Percentiles rank a stretch among this genome's conserved stretches.
Conservation (phyloP, 2,797 vertebrate genomes). For the Enteromius fasciolatus region DNA sequence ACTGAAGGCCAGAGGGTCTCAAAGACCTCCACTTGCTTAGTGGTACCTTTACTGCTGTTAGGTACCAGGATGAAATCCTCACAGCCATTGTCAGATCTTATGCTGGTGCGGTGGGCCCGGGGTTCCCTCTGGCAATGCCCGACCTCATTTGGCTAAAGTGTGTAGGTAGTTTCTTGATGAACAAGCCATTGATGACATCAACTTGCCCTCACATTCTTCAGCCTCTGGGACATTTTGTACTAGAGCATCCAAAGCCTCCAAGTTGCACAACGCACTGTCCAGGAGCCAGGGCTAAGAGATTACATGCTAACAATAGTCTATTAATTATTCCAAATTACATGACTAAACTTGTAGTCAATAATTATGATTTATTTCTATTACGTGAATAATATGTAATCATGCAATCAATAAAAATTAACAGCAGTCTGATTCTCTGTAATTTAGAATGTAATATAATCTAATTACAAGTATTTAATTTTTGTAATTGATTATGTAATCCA, state of each 20-base stretch:
- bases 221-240: not conserved
- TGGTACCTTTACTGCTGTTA: not conserved
- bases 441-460: too few relatives aligned
- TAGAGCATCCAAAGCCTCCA: not conserved
- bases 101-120: not conserved
- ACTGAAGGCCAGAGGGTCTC: not conserved
- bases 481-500: too few relatives aligned
- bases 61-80: not conserved
- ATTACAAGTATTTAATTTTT: too few relatives aligned
- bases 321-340: too few relatives aligned
- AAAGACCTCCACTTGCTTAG: not conserved
- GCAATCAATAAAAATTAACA: too few relatives aligned
- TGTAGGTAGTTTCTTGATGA: not conserved
- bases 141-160: not conserved
- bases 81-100: not conserved
- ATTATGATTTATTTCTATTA: too few relatives aligned
- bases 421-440: too few relatives aligned
- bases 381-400: too few relatives aligned
- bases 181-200: not conserved
- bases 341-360: too few relatives aligned
- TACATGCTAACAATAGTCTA: too few relatives aligned
- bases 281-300: not conserved
- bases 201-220: not conserved
- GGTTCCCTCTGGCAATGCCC: not conserved
- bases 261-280: not conserved